Conservation (phyloP, 2,888 invertebrate genomes). For the Heliconius cydno region DNA sequence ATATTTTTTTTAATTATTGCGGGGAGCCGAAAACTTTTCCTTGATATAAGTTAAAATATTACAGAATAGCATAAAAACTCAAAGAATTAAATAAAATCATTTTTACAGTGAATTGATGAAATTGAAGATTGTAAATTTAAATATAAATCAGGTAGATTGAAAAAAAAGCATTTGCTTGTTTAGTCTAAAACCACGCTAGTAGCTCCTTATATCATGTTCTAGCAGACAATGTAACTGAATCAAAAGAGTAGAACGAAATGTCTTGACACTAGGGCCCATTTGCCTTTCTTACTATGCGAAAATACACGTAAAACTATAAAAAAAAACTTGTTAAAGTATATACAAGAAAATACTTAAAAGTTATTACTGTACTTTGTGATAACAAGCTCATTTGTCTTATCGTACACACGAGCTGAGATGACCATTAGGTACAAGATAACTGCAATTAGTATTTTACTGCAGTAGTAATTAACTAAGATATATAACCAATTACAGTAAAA, state of each 20-base stretch:
- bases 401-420: conserved; percentile 18
- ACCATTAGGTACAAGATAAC: conserved; percentile 10
- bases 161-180: no score
- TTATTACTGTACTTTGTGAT: background rate
- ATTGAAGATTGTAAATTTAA: background rate
- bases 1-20: background rate
- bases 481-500: background rate
- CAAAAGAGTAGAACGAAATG: no score
- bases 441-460: conserved; percentile 10
- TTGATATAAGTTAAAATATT: no score
- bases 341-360: background rate
- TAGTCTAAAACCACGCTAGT: background rate
- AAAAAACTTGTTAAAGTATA: background rate
- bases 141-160: background rate
- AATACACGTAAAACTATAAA: no score
- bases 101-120: no score
- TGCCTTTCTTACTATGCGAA: no score
- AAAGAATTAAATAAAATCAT: no score
- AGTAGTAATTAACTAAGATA: background rate
- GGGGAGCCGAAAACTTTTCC: background rate
- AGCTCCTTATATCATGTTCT: background rate
- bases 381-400: conserved; percentile 15
- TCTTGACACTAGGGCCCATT: no score
- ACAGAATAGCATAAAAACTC: no score
- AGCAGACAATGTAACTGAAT: no score